Percentiles rank a stretch among this genome's conserved stretches.
Conservation (phyloP, 2,888 invertebrate genomes). For the Eustalomyia histrio region DNA sequence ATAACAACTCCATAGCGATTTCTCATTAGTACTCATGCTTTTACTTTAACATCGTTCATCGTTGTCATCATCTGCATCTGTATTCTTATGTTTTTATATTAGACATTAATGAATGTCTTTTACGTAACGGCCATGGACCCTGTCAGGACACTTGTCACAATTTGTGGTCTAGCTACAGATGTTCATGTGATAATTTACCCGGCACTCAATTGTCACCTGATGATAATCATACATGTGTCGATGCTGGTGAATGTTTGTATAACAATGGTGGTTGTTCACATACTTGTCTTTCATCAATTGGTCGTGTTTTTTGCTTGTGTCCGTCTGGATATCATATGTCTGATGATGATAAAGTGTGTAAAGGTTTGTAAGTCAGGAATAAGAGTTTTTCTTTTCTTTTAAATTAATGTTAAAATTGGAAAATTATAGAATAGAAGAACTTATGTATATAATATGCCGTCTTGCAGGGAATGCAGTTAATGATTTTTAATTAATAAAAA, state of each 20-base stretch:
- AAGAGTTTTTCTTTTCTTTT: not conserved
- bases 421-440: too few species aligned
- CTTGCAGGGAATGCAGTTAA: too few species aligned
- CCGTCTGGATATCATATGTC: slow-evolving; percentile 76
- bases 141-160: slow-evolving; percentile 84
- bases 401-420: too few species aligned
- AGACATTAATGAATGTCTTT: slow-evolving; percentile 83
- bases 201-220: slow-evolving; percentile 82
- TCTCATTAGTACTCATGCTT: slow-evolving; percentile 21
- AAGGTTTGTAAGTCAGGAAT: slow-evolving; percentile 74
- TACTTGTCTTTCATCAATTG: slow-evolving; percentile 79
- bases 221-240: slow-evolving; percentile 82
- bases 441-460: too few species aligned
- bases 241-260: slow-evolving; percentile 76
- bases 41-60: slow-evolving; percentile 27
- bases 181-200: slow-evolving; percentile 82
- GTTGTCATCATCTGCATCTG: slow-evolving; percentile 5
- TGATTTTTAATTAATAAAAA: too few species aligned
- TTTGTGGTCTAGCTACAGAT: slow-evolving; percentile 82
- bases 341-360: slow-evolving; percentile 79
- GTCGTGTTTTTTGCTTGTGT: slow-evolving; percentile 81
- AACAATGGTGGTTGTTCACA: slow-evolving; percentile 81
- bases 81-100: slow-evolving; percentile 41
- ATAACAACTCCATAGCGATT: slow-evolving; percentile 28
- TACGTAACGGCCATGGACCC: slow-evolving; percentile 83